phyloP scores from a whole-genome alignment of 2,113 vertebrate genomes.

The Spizaetus ornatus region DNA sequence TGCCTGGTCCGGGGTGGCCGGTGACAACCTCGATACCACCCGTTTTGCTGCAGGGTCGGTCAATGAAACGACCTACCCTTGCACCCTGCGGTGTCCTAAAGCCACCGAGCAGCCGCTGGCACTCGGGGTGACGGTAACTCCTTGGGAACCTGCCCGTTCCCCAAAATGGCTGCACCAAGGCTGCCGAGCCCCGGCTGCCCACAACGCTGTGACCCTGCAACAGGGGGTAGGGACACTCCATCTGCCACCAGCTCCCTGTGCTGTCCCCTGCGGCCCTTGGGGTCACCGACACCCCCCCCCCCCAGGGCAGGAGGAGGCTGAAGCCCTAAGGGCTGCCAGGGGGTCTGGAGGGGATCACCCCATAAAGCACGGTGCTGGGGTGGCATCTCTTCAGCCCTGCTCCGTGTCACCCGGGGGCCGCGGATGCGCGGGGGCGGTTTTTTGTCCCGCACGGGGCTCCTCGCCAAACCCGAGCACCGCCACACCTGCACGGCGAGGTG shows the following conservation, averaged over 20 bases:
- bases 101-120: fast-evolving
- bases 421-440: not conserved
- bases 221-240: fast-evolving
- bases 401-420: fast-evolving
- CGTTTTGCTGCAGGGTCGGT: fast-evolving
- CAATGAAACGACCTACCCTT: fast-evolving
- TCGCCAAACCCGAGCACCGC: not conserved
- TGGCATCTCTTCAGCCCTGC: not conserved
- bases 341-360: not conserved
- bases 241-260: not conserved
- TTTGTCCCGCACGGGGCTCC: not conserved
- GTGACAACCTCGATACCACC: not conserved
- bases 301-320: not conserved
- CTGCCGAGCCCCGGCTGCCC: not conserved
- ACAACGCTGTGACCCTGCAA: too few species aligned
- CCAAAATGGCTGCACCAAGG: not conserved
- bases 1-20: fast-evolving
- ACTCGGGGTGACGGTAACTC: fast-evolving
- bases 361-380: fast-evolving
- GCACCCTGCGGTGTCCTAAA: fast-evolving
- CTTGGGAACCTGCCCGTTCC: not conserved
- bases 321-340: not conserved
- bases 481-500: not conserved
- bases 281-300: not conserved
- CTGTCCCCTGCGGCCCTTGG: not conserved